Percentiles rank a stretch among this genome's conserved stretches.
phyloP scores from a whole-genome alignment of 2,797 vertebrate genomes.

The Liparis tanakae region DNA sequence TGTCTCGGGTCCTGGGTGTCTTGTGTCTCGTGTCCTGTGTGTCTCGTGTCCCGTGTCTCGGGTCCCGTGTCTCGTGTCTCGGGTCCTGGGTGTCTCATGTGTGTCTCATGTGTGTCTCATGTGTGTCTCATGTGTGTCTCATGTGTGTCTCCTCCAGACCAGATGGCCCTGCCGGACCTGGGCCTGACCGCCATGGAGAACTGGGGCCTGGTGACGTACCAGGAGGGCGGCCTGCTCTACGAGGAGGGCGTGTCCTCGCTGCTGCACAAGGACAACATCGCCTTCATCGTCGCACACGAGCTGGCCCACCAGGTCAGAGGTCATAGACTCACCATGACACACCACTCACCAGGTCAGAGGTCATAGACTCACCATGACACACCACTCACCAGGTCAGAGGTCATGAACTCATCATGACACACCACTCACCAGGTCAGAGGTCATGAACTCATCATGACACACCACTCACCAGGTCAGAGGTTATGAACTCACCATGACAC shows the following conservation, averaged over 20 bases:
- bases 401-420: neutral
- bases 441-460: neutral
- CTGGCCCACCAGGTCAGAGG: slow-evolving; percentile 83
- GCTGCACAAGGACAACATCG: slow-evolving; percentile 63
- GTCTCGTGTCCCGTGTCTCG: too few relatives aligned
- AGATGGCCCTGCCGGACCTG: slow-evolving; percentile 81
- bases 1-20: too few relatives aligned
- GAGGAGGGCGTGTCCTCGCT: slow-evolving; percentile 67
- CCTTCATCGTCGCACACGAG: slow-evolving; percentile 75
- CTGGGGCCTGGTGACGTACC: slow-evolving; percentile 84
- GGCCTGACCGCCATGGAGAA: slow-evolving; percentile 77
- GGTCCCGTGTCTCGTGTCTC: too few relatives aligned
- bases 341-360: slow-evolving; percentile 75
- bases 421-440: slow-evolving; percentile 78
- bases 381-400: slow-evolving; percentile 78
- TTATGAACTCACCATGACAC: neutral
- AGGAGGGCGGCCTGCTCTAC: slow-evolving; percentile 74
- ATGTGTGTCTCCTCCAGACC: slow-evolving; percentile 72
- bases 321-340: neutral
- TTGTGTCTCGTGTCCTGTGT: too few relatives aligned
- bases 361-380: neutral
- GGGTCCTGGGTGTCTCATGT: too few relatives aligned
- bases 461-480: slow-evolving; percentile 78
- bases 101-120: too few relatives aligned
- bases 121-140: too few relatives aligned